Conservation (phyloP, 2,888 invertebrate genomes). For the Sarcophaga rosellei region DNA sequence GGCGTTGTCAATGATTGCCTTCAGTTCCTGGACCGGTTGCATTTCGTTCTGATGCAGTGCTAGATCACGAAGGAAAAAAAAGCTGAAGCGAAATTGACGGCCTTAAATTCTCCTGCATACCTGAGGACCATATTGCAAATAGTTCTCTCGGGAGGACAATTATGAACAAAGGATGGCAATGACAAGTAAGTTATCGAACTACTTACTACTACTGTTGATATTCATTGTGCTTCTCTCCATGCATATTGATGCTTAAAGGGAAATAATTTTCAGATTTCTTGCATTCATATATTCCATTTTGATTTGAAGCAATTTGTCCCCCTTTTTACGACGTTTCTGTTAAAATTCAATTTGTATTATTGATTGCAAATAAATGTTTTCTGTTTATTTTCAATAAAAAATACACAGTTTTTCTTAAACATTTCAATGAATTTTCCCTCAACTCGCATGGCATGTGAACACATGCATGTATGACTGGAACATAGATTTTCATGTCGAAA, state of each 20-base stretch:
- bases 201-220: no score
- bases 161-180: no score
- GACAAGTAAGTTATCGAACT: no score
- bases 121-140: background rate
- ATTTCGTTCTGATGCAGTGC: no score
- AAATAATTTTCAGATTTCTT: no score
- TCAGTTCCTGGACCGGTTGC: no score
- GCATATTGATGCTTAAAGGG: no score
- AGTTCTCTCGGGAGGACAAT: no score
- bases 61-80: no score
- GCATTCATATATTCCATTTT: background rate
- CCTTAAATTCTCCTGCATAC: background rate
- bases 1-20: no score
- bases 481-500: background rate
- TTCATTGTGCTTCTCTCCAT: no score
- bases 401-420: slow-evolving; percentile 1
- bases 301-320: background rate
- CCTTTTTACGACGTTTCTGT: slow-evolving; percentile 25
- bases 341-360: slow-evolving; percentile 22
- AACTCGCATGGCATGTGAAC: slow-evolving; percentile 3
- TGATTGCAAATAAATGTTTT: background rate
- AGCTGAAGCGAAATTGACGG: background rate
- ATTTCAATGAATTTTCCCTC: slow-evolving; percentile 36
- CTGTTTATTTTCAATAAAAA: slow-evolving; percentile 24
- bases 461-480: background rate